A percentile compares a stretch with the other conserved stretches of the same genome.
These are phyloP conservation scores for Diachasmimorpha longicaudata DNA, from an alignment of 1,140 invertebrate genomes.

Conservation along the genomic window DNA sequence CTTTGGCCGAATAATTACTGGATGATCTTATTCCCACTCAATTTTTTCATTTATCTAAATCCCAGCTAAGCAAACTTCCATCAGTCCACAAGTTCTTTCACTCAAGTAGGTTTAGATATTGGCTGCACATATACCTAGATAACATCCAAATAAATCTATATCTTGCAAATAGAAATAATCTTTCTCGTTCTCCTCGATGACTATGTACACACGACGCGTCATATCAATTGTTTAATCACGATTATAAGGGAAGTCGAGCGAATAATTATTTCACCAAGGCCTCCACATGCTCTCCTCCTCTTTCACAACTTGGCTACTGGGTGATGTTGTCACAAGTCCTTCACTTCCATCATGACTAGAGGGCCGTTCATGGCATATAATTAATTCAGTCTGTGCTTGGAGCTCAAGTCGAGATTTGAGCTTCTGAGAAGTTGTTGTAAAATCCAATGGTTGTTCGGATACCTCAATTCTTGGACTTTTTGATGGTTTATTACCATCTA, in stretches of 20 bases:
- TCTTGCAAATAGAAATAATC: slow-evolving; percentile 36
- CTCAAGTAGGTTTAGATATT: slow-evolving; percentile 2
- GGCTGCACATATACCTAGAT: slow-evolving; percentile 59
- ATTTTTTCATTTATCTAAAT: too few species aligned
- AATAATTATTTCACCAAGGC: slow-evolving; percentile 49
- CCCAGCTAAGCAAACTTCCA: neutral
- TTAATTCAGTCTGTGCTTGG: slow-evolving; percentile 28
- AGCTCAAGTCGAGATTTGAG: neutral
- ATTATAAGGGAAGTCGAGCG: neutral
- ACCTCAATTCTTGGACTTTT: slow-evolving; percentile 52
- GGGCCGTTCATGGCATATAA: slow-evolving; percentile 47
- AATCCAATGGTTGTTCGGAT: slow-evolving; percentile 14
- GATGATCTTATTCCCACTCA: neutral
- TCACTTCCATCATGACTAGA: slow-evolving; percentile 47
- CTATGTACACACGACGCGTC: neutral
- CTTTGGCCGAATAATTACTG: neutral
- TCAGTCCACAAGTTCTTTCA: neutral
- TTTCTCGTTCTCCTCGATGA: neutral
- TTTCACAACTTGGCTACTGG: slow-evolving; percentile 46
- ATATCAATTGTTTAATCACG: neutral
- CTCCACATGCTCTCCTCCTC: slow-evolving; percentile 63
- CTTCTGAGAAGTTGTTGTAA: slow-evolving; percentile 16
- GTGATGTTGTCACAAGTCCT: slow-evolving; percentile 35
- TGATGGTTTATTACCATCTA: slow-evolving; percentile 38
- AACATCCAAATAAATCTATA: slow-evolving; percentile 65